A percentile compares a stretch with the other conserved stretches of the same genome.
Conservation (phyloP, 1,140 invertebrate genomes). For the Solen grandis region DNA sequence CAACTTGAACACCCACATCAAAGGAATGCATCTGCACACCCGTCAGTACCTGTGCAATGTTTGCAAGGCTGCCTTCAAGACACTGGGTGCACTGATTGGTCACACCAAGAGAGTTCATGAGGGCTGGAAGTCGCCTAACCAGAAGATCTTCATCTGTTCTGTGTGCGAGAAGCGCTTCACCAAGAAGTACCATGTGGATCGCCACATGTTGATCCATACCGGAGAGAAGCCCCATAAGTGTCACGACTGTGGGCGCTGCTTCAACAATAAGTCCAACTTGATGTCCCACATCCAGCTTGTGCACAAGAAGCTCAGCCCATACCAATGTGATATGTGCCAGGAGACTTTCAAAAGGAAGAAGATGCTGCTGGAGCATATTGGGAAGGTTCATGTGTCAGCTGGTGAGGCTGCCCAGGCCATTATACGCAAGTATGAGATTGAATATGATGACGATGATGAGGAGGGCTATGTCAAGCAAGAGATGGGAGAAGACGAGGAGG, state of each 20-base stretch:
- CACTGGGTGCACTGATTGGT: constrained; percentile 77
- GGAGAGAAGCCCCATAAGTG: constrained; percentile 79
- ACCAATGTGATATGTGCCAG: constrained; percentile 79
- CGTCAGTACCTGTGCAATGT: constrained; percentile 77
- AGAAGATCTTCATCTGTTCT: constrained; percentile 79
- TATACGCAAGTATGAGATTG: constrained; percentile 64
- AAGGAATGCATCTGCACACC: constrained; percentile 79
- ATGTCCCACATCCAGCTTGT: constrained; percentile 79
- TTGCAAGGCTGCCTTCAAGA: constrained; percentile 79
- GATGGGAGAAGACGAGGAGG: constrained; percentile 72
- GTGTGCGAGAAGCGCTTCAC: constrained; percentile 78
- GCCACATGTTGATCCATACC: constrained; percentile 79
- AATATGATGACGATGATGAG: constrained; percentile 64
- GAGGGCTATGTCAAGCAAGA: constrained; percentile 65
- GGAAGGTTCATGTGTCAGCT: constrained; percentile 76
- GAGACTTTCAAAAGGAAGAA: constrained; percentile 79
- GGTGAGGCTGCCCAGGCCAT: constrained; percentile 77
- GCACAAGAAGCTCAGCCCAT: constrained; percentile 77
- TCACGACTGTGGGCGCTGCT: constrained; percentile 77
- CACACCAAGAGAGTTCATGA: constrained; percentile 79
- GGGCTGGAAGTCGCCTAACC: constrained; percentile 78
- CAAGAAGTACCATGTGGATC: constrained; percentile 79
- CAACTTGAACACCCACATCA: constrained; percentile 79
- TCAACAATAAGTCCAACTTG: constrained; percentile 78
- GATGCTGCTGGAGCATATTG: constrained; percentile 76